These are phyloP conservation scores for Pollimyrus isidori DNA, from an alignment of 2,113 vertebrate species.

Conservation along the genomic window DNA sequence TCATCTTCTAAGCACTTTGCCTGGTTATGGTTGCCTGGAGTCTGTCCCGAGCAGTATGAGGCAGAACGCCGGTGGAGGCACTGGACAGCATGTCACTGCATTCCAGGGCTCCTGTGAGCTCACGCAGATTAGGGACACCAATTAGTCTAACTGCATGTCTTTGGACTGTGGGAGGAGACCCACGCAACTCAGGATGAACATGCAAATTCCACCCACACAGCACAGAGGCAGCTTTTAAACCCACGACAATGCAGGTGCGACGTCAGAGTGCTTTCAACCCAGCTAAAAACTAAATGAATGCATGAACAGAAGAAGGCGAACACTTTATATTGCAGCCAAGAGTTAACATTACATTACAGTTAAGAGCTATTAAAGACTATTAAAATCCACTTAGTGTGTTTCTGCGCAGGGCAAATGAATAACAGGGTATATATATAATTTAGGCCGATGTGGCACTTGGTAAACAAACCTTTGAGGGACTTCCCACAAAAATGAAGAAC, in stretches of 20 bases:
- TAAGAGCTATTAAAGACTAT: background rate
- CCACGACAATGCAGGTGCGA: background rate
- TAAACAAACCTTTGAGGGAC: background rate
- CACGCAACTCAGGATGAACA: background rate
- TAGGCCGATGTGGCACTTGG: background rate
- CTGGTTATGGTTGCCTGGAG: background rate
- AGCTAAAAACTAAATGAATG: background rate
- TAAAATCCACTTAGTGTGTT: background rate
- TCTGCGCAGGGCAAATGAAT: background rate
- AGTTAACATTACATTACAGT: background rate
- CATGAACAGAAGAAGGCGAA: background rate
- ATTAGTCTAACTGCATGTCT: background rate
- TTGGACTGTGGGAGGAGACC: background rate
- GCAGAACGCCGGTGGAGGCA: background rate
- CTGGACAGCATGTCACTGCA: background rate
- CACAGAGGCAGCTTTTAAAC: background rate
- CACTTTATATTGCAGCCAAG: background rate
- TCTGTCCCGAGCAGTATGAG: background rate
- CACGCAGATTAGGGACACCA: background rate
- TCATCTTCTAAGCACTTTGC: background rate
- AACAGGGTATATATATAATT: background rate
- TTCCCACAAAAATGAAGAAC: background rate
- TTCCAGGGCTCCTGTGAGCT: background rate
- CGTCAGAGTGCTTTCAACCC: background rate
- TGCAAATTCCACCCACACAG: background rate